Evolutionary conservation across 2,888 invertebrate species (phyloP), one percentile per base, ranked within the genome.

Genomic region (Tachina fera): DNA sequence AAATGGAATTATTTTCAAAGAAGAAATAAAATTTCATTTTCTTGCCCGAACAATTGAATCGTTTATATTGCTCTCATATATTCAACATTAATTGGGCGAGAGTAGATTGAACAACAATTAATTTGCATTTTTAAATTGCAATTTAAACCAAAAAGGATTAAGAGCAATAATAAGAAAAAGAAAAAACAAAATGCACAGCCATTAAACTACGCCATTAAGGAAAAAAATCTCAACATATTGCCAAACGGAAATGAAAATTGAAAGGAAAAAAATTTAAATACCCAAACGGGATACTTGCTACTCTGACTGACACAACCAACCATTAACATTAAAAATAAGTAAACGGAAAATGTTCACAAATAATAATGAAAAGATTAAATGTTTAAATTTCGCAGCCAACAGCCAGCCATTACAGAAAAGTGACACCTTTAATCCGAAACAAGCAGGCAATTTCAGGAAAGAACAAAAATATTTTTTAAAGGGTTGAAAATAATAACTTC

Each of bases 91-190:
- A 87, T 85, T 87, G 82, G 78, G 77, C 76, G 56, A 80, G 56
- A 80, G 76, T 56, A 83, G 76, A 86, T 84, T 78, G 83, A 84
- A 80, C 81, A 77, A 89, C 91, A 91, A 91, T 91, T 91, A 91
- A 91, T 91, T 91, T 91, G 90, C 91, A 91, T 91, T 90, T 90
- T 89, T 87, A 91, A 91, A 91, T 90, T 90, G 90, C 90, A 90
- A 87, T 83, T 81, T 85, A 85, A n/a, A 82, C 77, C 86, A 68
- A 84, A 87, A 86, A 86, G 86, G 86, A 79, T 86, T 86, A 86
- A 11, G 19, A 53, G 43, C 9, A 51, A 14, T 47, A 67, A 9
- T 39, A 58, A 9, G 16, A 19, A 9, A 9, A 3, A 13, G n/a
- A 43, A 53, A 75, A 43, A 39, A 16, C 31, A 31, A 58, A 68